phyloP scores from a whole-genome alignment of 2,888 invertebrate genomes.

The Spicauda simplicius region DNA sequence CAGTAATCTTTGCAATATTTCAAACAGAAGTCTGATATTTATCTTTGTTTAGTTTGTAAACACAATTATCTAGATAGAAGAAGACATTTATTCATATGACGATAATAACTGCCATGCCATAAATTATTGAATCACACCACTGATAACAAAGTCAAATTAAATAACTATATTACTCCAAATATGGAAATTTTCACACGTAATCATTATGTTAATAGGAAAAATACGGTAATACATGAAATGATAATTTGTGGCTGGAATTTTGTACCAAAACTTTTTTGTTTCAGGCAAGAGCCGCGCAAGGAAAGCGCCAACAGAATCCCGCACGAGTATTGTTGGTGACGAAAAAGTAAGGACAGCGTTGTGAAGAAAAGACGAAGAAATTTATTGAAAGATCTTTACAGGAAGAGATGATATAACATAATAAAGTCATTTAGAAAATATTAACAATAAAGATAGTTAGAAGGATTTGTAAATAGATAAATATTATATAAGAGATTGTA shows the following conservation, averaged over 20 bases:
- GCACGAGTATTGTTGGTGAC: background rate
- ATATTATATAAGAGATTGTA: no score
- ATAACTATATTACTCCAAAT: background rate
- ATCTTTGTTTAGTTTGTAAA: background rate
- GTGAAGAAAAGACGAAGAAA: background rate
- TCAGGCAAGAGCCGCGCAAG: background rate
- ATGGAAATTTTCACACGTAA: constrained; percentile 10
- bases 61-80: background rate
- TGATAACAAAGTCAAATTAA: background rate
- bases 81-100: background rate
- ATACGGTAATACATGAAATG: no score
- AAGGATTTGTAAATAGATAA: no score
- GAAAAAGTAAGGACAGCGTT: background rate
- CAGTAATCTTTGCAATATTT: background rate
- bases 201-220: background rate
- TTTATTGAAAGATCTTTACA: background rate
- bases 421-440: no score
- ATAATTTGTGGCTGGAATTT: no score
- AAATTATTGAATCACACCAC: background rate
- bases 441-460: no score
- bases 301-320: constrained; percentile 17
- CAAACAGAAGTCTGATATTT: background rate
- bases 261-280: background rate
- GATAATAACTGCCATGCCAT: background rate
- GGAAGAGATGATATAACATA: no score